These are phyloP conservation scores for Hydropsyche tenuis DNA, from an alignment of 1,140 invertebrate species.

Conservation along the genomic window DNA sequence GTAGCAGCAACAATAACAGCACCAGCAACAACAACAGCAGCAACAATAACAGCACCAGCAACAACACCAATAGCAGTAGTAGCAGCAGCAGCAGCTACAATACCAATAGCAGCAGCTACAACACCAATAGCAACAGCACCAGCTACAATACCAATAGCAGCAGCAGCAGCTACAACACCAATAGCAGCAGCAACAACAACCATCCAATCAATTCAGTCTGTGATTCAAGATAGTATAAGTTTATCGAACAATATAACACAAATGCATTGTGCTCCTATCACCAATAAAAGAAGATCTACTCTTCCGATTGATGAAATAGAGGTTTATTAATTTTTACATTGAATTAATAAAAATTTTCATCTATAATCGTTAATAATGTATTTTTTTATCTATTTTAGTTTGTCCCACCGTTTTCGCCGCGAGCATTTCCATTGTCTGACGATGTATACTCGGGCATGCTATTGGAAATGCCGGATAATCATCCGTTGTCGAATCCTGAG, in stretches of 20 bases:
- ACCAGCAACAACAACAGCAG: slow-evolving; percentile 39
- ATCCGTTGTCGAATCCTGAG: slow-evolving; percentile 58
- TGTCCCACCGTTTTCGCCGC: slow-evolving; percentile 73
- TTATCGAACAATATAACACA: not conserved
- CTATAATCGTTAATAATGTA: not conserved
- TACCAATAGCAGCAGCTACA: slow-evolving; percentile 32
- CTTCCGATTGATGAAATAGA: slow-evolving; percentile 38
- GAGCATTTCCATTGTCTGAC: slow-evolving; percentile 77
- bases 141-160: not conserved
- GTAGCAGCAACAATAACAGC: not conserved
- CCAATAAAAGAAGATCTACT: slow-evolving; percentile 38
- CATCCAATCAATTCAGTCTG: slow-evolving; percentile 11
- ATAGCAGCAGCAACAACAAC: slow-evolving; percentile 38
- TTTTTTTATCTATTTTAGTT: slow-evolving; percentile 51
- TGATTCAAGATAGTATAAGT: not conserved
- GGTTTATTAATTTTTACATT: slow-evolving; percentile 25
- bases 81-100: slow-evolving; percentile 9
- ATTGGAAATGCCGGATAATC: slow-evolving; percentile 70
- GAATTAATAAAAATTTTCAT: not conserved
- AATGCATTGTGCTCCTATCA: slow-evolving; percentile 18
- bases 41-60: not conserved
- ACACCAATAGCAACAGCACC: not conserved
- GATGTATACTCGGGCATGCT: slow-evolving; percentile 74
- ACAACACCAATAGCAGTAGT: slow-evolving; percentile 18
- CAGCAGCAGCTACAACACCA: slow-evolving; percentile 10